A percentile compares a stretch with the other conserved stretches of the same genome.
These are phyloP conservation scores for Sander vitreus DNA, from an alignment of 2,113 vertebrate genomes.

Conservation along the genomic window DNA sequence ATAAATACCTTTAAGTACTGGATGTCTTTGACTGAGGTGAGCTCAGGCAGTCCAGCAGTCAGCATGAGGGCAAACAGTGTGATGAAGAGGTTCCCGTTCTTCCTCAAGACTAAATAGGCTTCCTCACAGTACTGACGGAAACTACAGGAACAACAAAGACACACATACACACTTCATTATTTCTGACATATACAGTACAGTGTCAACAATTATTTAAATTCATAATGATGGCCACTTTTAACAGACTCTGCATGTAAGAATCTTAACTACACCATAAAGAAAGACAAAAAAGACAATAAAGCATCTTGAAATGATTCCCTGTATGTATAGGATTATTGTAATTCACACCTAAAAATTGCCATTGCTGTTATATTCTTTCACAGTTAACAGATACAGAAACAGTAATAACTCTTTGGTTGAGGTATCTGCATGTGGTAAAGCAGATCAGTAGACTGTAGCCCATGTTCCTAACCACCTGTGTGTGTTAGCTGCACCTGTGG, in stretches of 20 bases:
- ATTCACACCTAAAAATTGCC: not conserved
- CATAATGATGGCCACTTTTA: too few relatives aligned
- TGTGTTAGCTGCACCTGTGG: too few relatives aligned
- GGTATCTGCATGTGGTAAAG: too few relatives aligned
- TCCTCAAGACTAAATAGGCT: conserved; percentile 93
- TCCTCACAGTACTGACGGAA: conserved; percentile 98
- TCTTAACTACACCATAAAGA: not conserved
- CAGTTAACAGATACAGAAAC: too few relatives aligned
- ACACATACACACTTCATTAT: not conserved
- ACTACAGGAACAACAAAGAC: conserved; percentile 75
- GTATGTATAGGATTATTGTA: not conserved
- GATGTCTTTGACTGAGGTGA: conserved; percentile 98
- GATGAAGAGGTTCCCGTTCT: conserved; percentile 97
- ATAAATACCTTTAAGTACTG: conserved; percentile 98
- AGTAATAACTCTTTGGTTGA: too few relatives aligned
- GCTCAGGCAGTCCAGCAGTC: conserved; percentile 96
- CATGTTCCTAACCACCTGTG: too few relatives aligned
- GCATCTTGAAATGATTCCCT: not conserved
- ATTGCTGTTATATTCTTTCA: not conserved
- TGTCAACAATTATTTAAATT: too few relatives aligned
- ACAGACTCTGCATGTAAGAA: too few relatives aligned
- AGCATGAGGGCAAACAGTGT: conserved; percentile 99
- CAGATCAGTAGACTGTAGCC: too few relatives aligned
- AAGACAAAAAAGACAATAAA: not conserved
- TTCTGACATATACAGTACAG: not conserved